A percentile compares a stretch with the other conserved stretches of the same genome.
Evolutionary conservation across 2,797 vertebrate species (phyloP).

Genomic region (Cephalopachus bancanus): DNA sequence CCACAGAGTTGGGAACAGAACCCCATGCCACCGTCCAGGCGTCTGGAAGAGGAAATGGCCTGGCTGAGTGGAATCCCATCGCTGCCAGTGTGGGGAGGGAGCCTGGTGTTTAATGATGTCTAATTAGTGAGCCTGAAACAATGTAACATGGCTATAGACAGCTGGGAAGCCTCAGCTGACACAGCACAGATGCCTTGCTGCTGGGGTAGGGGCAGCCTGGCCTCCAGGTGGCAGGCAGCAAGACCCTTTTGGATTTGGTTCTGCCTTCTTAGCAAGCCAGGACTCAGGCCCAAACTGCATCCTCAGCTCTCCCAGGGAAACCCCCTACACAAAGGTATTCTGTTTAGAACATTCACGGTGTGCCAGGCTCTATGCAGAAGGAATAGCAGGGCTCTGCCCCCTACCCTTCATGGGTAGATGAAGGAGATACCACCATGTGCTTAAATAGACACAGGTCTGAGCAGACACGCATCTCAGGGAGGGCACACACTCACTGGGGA

Average conservation of each 20-base stretch:
- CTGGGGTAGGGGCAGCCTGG: neutral
- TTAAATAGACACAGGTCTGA: neutral
- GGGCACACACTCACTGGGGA: neutral
- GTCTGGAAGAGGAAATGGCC: neutral
- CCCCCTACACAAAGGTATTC: too few species aligned
- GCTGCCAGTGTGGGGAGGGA: neutral
- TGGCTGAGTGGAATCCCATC: neutral
- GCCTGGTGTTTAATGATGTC: constrained; percentile 56
- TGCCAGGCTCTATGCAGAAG: neutral
- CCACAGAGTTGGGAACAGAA: neutral
- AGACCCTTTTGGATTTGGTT: neutral
- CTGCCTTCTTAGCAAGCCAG: neutral
- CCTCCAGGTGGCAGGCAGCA: neutral
- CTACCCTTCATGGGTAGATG: neutral
- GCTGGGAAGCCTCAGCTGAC: constrained; percentile 27
- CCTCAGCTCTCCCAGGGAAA: neutral
- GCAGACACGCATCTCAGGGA: neutral
- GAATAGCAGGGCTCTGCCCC: neutral
- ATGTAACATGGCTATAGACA: neutral
- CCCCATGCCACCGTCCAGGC: neutral
- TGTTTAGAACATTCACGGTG: neutral
- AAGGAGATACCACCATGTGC: neutral
- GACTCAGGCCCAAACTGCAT: neutral
- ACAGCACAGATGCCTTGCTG: neutral
- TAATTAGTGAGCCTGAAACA: constrained; percentile 64